These are phyloP conservation scores for Dromius quadrimaculatus DNA, from an alignment of 2,888 invertebrate genomes.

Conservation along the genomic window DNA sequence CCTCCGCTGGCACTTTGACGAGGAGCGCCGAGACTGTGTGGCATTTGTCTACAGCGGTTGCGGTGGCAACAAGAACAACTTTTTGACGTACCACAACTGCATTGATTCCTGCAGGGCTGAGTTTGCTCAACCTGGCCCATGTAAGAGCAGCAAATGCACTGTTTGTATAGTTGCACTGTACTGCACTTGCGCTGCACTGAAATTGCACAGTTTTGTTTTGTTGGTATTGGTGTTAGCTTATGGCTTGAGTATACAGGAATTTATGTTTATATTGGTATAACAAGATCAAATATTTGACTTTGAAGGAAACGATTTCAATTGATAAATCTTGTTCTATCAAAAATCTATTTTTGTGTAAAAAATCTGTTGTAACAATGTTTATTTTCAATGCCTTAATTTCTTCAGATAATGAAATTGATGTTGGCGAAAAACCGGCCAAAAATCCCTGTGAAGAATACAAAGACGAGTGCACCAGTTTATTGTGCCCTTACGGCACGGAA, in stretches of 20 bases:
- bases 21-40: slow-evolving; percentile 76
- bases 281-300: too few species aligned
- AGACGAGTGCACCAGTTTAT: slow-evolving; percentile 73
- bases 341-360: too few species aligned
- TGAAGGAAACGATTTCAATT: too few species aligned
- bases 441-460: slow-evolving; percentile 71
- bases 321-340: too few species aligned
- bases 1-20: slow-evolving; percentile 82
- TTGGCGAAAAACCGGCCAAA: slow-evolving; percentile 57
- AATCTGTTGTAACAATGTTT: too few species aligned
- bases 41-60: slow-evolving; percentile 89
- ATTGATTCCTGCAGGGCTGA: slow-evolving; percentile 69
- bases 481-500: slow-evolving; percentile 80
- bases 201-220: too few species aligned
- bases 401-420: slow-evolving; percentile 65
- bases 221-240: too few species aligned
- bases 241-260: too few species aligned
- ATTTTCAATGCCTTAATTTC: background rate
- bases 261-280: too few species aligned
- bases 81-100: slow-evolving; percentile 80
- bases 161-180: background rate
- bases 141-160: slow-evolving; percentile 8
- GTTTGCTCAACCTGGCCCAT: background rate
- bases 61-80: slow-evolving; percentile 88
- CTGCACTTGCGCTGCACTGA: background rate